These are phyloP conservation scores for Ataeniobius toweri DNA, from an alignment of 2,797 vertebrate genomes.

Conservation along the genomic window DNA sequence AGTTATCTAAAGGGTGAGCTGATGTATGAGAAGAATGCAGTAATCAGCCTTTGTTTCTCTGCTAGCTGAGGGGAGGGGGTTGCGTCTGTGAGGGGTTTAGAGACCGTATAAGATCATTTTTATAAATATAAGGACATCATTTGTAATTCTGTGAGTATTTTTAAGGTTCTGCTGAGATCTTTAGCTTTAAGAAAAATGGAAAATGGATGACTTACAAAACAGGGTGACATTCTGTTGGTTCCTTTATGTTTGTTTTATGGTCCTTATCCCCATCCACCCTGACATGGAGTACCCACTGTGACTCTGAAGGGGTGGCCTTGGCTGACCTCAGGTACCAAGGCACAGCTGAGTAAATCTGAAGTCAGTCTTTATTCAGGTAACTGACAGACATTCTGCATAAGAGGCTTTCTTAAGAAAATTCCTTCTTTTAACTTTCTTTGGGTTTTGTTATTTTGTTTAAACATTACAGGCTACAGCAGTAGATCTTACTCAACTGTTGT, in stretches of 20 bases:
- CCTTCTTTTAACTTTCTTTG: background rate
- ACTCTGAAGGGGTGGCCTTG: conserved; percentile 13
- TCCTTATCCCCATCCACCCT: conserved; percentile 6
- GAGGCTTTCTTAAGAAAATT: background rate
- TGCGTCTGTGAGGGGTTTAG: background rate
- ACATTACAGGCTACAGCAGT: too few species aligned
- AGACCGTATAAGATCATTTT: background rate
- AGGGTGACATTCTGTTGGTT: conserved; percentile 20
- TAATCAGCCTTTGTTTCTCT: conserved; percentile 52
- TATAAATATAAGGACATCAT: background rate
- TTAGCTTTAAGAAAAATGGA: background rate
- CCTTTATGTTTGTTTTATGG: conserved; percentile 40
- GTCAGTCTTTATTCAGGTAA: background rate
- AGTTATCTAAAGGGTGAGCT: conserved; percentile 54
- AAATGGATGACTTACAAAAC: conserved; percentile 8
- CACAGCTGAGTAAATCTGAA: conserved; percentile 1
- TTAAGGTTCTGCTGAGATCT: background rate
- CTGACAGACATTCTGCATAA: too few species aligned
- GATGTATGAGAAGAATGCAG: conserved; percentile 50
- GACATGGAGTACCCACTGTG: conserved; percentile 6
- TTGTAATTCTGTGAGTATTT: background rate
- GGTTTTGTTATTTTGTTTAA: too few species aligned
- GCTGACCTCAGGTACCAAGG: background rate
- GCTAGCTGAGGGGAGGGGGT: conserved; percentile 22
- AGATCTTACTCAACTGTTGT: too few species aligned